Conservation (phyloP, 2,113 vertebrate species). For the Chrysemys picta region DNA sequence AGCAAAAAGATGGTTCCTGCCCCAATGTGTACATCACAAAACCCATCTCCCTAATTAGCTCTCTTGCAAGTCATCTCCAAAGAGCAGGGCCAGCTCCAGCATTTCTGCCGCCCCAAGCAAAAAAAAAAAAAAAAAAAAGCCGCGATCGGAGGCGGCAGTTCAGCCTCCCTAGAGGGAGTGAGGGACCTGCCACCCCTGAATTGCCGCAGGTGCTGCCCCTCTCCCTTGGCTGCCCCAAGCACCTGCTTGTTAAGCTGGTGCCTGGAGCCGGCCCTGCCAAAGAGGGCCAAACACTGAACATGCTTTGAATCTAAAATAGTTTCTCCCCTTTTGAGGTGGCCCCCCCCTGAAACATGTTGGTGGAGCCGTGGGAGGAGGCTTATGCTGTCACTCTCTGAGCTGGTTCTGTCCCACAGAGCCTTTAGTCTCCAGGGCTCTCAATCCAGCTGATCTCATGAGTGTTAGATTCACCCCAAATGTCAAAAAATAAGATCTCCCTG, state of each 20-base stretch:
- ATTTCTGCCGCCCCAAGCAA: too few relatives aligned
- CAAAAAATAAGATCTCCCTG: not conserved
- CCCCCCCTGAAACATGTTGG: conserved; percentile 33
- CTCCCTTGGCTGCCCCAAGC: too few relatives aligned
- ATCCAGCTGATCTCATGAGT: not conserved
- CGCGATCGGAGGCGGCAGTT: too few relatives aligned
- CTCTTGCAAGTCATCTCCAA: conserved; percentile 57
- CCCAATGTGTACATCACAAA: conserved; percentile 60
- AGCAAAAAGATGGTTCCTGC: conserved; percentile 59
- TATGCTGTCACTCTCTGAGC: not conserved
- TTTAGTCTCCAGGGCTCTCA: not conserved
- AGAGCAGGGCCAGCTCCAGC: not conserved
- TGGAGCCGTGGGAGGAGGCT: conserved; percentile 16
- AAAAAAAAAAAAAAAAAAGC: too few relatives aligned
- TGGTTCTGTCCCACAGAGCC: not conserved
- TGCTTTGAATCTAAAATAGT: conserved; percentile 36
- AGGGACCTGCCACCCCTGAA: too few relatives aligned
- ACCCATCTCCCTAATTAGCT: conserved; percentile 64
- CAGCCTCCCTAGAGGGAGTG: too few relatives aligned
- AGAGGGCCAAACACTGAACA: conserved; percentile 59
- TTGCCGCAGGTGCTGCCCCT: too few relatives aligned
- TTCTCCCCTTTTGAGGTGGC: conserved; percentile 15
- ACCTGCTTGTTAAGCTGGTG: too few relatives aligned
- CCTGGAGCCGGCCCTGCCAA: not conserved
- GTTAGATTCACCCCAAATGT: not conserved